A percentile compares a stretch with the other conserved stretches of the same genome.
Evolutionary conservation across 2,113 vertebrate species (phyloP).

Genomic region (Mormyrus lacerda): DNA sequence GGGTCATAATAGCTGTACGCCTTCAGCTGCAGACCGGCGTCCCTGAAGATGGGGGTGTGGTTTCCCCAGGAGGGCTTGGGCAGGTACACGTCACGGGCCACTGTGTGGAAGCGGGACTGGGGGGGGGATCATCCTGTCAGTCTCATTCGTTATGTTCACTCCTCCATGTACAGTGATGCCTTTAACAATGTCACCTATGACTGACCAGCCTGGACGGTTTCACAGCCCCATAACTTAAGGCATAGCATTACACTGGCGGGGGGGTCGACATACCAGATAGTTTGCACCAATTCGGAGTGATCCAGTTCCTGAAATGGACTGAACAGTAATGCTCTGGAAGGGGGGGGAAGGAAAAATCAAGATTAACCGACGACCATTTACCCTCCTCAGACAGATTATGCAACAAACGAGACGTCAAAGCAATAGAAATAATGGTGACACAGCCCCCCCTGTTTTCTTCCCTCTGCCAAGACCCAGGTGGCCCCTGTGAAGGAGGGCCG

Average conservation of each 20-base stretch:
- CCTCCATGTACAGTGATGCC: background rate
- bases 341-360: slow-evolving; percentile 13
- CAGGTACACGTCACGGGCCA: slow-evolving; percentile 77
- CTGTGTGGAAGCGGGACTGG: slow-evolving; percentile 85
- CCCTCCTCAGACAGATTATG: background rate
- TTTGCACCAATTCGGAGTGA: slow-evolving; percentile 84
- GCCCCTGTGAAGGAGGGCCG: no score
- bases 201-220: background rate
- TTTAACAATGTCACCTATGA: background rate
- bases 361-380: background rate
- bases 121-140: background rate
- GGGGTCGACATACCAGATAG: slow-evolving; percentile 73
- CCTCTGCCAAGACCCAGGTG: no score
- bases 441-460: background rate
- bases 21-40: slow-evolving; percentile 87
- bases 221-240: background rate
- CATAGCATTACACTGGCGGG: background rate
- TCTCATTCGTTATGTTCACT: background rate
- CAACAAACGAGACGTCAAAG: background rate
- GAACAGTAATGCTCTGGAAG: slow-evolving; percentile 80
- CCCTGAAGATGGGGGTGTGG: slow-evolving; percentile 94
- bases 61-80: slow-evolving; percentile 96
- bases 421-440: background rate
- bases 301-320: slow-evolving; percentile 94
- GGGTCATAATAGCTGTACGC: slow-evolving; percentile 90